These are phyloP conservation scores for Catamblyrhynchus diadema DNA, from an alignment of 2,797 vertebrate species.

Conservation along the genomic window DNA sequence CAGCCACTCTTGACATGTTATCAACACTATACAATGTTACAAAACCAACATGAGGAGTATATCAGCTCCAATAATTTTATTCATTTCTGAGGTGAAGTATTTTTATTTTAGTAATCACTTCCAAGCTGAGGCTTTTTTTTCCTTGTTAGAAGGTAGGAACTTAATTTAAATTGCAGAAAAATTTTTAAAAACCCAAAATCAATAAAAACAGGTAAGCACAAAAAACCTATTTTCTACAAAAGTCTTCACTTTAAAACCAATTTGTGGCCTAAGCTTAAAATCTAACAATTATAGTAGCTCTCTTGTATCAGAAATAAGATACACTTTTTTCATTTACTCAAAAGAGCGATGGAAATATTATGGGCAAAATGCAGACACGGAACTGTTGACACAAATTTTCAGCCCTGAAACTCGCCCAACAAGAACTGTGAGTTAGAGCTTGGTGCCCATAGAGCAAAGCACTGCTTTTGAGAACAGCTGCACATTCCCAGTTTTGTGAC, in stretches of 20 bases:
- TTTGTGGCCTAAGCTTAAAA: background rate
- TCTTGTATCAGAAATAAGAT: background rate
- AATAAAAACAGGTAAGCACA: background rate
- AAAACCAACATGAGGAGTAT: background rate
- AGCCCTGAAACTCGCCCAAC: background rate
- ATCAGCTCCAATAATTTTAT: background rate
- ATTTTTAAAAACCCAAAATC: fast-evolving
- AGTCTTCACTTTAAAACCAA: background rate
- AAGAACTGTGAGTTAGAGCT: fast-evolving
- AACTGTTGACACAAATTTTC: background rate
- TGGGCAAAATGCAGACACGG: fast-evolving
- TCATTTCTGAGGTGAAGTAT: background rate
- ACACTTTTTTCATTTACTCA: background rate
- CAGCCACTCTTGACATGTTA: background rate
- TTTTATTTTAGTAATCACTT: background rate
- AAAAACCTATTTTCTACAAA: background rate
- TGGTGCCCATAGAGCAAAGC: background rate
- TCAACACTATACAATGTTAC: background rate
- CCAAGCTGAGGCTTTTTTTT: background rate
- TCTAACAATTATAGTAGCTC: background rate
- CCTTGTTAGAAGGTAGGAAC: background rate
- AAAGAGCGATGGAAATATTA: background rate
- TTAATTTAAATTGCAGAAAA: background rate
- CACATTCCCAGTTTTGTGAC: background rate
- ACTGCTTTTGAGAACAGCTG: background rate